These are phyloP conservation scores for Xestoiulus laeticollis DNA, from an alignment of 2,888 invertebrate genomes.

Conservation along the genomic window DNA sequence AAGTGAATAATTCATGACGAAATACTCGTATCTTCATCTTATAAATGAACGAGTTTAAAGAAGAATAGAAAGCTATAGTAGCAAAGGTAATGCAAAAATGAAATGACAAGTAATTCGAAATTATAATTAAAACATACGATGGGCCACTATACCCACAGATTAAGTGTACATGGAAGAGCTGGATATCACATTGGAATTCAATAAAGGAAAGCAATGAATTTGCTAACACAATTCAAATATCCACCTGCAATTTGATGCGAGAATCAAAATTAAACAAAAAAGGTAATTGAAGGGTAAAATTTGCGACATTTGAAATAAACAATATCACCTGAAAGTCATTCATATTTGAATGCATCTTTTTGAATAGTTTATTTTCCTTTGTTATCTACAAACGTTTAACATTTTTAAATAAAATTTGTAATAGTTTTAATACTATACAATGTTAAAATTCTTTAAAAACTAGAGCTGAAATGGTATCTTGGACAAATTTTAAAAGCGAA, in stretches of 20 bases:
- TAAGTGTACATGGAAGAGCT: constrained; percentile 43
- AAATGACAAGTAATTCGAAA: background rate
- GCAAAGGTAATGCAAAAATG: background rate
- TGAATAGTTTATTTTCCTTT: background rate
- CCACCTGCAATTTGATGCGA: background rate
- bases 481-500: background rate
- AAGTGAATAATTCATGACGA: background rate
- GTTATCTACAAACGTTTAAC: background rate
- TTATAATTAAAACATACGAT: background rate
- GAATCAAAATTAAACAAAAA: background rate
- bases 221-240: constrained; percentile 13
- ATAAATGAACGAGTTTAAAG: background rate
- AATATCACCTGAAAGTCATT: background rate
- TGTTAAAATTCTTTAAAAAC: background rate
- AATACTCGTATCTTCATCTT: background rate
- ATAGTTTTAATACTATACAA: background rate
- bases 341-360: background rate
- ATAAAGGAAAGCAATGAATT: background rate
- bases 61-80: background rate
- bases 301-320: background rate
- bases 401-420: background rate
- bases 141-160: background rate
- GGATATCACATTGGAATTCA: constrained; percentile 17
- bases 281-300: background rate
- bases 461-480: too few species aligned